Conservation (phyloP, 1,140 invertebrate species). For the Zaprionus inermis region DNA sequence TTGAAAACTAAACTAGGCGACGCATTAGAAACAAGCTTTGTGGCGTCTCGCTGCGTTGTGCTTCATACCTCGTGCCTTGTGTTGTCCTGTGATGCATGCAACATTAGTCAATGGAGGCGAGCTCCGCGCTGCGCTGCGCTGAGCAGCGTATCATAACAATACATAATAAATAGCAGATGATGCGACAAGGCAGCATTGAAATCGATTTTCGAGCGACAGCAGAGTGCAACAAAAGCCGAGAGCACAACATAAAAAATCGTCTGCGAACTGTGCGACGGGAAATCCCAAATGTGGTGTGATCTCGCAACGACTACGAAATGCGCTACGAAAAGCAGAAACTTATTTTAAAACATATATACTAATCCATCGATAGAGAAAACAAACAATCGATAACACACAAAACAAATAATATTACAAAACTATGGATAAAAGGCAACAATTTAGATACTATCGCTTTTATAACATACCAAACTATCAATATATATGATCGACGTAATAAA, state of each 20-base stretch:
- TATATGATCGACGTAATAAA: no score
- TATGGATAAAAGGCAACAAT: no score
- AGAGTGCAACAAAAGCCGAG: constrained; percentile 38
- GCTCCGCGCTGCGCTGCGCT: no score
- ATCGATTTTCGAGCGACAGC: constrained; percentile 55
- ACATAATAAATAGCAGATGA: constrained; percentile 58
- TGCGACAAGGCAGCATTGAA: constrained; percentile 50
- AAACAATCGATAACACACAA: no score
- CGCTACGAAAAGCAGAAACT: neutral
- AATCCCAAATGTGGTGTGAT: neutral
- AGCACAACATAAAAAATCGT: constrained; percentile 27
- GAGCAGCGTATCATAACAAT: constrained; percentile 47
- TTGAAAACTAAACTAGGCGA: constrained; percentile 23
- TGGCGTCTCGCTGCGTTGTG: neutral
- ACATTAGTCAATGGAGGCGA: constrained; percentile 36
- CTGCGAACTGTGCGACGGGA: constrained; percentile 5
- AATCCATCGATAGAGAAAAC: no score
- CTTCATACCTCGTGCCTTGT: neutral
- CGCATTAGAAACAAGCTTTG: constrained; percentile 15
- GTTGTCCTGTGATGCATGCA: constrained; percentile 15
- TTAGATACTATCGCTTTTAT: no score
- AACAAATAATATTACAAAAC: no score
- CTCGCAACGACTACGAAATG: neutral
- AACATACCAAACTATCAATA: no score
- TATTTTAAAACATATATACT: no score